These are phyloP conservation scores for Mamestra configurata DNA, from an alignment of 1,140 invertebrate genomes.

Conservation along the genomic window DNA sequence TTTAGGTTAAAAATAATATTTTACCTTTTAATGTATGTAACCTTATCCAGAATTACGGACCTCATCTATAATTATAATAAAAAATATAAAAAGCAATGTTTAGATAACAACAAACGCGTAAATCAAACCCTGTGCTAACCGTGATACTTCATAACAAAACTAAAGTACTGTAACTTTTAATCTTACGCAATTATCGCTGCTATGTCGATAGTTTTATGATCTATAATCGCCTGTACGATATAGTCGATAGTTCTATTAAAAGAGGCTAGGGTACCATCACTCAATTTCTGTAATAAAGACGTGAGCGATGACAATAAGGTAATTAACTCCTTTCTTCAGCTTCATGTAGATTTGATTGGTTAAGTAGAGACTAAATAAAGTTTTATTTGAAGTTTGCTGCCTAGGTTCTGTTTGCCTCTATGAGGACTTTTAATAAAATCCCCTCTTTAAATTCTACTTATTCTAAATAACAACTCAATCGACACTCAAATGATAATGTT, in stretches of 20 bases:
- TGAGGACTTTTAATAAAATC: not conserved
- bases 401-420: not conserved
- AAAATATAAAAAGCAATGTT: no score
- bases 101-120: conserved; percentile 5
- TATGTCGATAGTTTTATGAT: not conserved
- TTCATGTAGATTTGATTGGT: conserved; percentile 73
- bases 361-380: conserved; percentile 61
- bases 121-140: not conserved
- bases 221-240: not conserved
- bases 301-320: conserved; percentile 77
- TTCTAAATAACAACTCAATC: no score
- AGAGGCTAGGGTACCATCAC: conserved; percentile 62
- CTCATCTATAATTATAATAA: no score
- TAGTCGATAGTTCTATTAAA: not conserved
- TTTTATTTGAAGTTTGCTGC: not conserved
- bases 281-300: conserved; percentile 76
- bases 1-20: no score
- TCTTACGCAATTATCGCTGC: conserved; percentile 26
- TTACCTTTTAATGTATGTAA: no score
- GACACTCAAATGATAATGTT: no score
- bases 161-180: conserved; percentile 26
- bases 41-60: no score
- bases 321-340: conserved; percentile 81
- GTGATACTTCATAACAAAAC: conserved; percentile 13
- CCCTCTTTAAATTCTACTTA: no score